phyloP scores from a whole-genome alignment of 2,888 invertebrate genomes.

The Eupelmus urozonus region DNA sequence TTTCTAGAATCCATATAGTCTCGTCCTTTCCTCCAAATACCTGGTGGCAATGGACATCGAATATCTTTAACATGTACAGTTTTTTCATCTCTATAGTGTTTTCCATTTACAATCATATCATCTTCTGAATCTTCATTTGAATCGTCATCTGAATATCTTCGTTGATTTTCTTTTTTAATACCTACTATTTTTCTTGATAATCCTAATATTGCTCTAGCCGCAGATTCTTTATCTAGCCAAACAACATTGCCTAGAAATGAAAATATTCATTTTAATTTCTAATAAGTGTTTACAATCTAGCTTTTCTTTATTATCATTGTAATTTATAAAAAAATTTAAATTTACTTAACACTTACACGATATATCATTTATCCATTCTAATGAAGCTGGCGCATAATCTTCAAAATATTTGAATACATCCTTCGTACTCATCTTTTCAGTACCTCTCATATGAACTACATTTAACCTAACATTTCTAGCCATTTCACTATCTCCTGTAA shows the following conservation, averaged over 20 bases:
- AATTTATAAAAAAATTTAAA: background rate
- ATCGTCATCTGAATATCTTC: constrained; percentile 53
- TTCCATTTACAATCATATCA: constrained; percentile 60
- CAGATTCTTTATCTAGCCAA: constrained; percentile 81
- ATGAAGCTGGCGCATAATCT: constrained; percentile 85
- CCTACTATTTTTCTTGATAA: constrained; percentile 79
- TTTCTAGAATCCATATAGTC: constrained; percentile 80
- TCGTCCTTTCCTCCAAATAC: constrained; percentile 87
- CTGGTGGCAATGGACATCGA: constrained; percentile 81
- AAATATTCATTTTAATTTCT: constrained; percentile 32
- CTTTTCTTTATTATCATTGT: background rate
- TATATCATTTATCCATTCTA: constrained; percentile 90
- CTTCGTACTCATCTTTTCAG: constrained; percentile 86
- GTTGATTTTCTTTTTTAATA: constrained; percentile 57
- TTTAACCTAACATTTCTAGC: constrained; percentile 83
- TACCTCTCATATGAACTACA: constrained; percentile 86
- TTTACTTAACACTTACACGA: constrained; percentile 81
- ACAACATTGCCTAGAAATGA: constrained; percentile 80
- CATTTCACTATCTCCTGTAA: constrained; percentile 80
- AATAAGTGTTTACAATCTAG: too few species aligned
- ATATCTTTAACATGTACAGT: constrained; percentile 78
- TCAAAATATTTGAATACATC: constrained; percentile 89
- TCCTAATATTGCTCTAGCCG: constrained; percentile 81
- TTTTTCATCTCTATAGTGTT: constrained; percentile 55
- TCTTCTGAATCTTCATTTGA: constrained; percentile 62